These are phyloP conservation scores for Plectrocnemia conspersa DNA, from an alignment of 1,140 invertebrate species.

Conservation along the genomic window DNA sequence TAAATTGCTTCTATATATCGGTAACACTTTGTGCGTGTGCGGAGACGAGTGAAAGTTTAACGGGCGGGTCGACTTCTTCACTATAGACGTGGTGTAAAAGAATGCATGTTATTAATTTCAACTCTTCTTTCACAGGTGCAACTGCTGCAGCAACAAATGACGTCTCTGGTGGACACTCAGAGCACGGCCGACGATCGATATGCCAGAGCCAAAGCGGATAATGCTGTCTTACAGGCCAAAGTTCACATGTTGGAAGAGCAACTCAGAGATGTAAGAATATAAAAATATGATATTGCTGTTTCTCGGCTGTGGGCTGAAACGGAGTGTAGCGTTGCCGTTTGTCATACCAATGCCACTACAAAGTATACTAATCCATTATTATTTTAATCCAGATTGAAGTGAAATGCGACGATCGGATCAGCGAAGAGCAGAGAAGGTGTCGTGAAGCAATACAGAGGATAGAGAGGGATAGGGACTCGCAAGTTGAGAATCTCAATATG, in stretches of 20 bases:
- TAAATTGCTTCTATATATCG: no score
- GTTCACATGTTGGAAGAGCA: slow-evolving; percentile 91
- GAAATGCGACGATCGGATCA: slow-evolving; percentile 76
- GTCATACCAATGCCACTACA: neutral
- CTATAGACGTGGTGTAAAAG: no score
- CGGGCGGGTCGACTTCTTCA: no score
- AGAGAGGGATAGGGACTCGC: slow-evolving; percentile 80
- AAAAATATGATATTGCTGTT: neutral
- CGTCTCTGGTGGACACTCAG: slow-evolving; percentile 78
- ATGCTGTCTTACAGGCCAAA: slow-evolving; percentile 81
- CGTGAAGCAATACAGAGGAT: slow-evolving; percentile 74
- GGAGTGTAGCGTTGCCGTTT: neutral
- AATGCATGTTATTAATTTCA: no score
- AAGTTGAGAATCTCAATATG: slow-evolving; percentile 79
- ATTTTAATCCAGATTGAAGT: slow-evolving; percentile 59
- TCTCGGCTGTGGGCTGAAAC: no score
- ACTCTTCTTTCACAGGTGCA: slow-evolving; percentile 66
- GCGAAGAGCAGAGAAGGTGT: slow-evolving; percentile 78
- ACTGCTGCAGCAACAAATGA: slow-evolving; percentile 85
- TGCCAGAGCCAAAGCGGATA: slow-evolving; percentile 81
- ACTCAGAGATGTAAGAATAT: slow-evolving; percentile 65
- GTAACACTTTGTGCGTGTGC: no score
- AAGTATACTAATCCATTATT: neutral
- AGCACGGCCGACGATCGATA: slow-evolving; percentile 80
- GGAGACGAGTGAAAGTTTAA: no score